Evolutionary conservation across 2,797 vertebrate genomes (phyloP).

Genomic region (Pangasius mekongensis): DNA sequence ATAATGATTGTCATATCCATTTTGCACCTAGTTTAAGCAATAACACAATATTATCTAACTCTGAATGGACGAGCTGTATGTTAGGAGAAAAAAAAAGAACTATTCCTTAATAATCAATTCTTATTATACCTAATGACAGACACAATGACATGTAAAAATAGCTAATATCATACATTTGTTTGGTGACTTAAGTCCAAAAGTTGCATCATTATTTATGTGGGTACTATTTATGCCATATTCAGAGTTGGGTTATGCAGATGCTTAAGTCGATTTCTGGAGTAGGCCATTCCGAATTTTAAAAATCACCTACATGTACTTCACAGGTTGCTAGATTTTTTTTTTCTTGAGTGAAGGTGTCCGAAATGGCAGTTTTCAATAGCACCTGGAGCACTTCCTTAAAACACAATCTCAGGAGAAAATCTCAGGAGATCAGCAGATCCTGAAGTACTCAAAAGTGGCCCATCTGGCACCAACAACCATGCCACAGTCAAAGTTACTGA

Average conservation of each 20-base stretch:
- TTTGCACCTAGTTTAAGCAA: not conserved
- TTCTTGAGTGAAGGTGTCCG: not conserved
- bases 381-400: not conserved
- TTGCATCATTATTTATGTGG: not conserved
- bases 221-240: not conserved
- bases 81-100: not conserved
- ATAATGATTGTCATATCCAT: constrained; percentile 1
- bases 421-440: not conserved
- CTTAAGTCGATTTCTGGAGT: not conserved
- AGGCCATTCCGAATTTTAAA: not conserved
- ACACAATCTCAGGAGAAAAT: not conserved
- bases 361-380: not conserved
- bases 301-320: not conserved
- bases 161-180: not conserved
- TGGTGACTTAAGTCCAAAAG: not conserved
- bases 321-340: not conserved
- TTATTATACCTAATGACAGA: not conserved
- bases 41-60: not conserved
- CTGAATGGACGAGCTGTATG: not conserved
- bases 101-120: not conserved
- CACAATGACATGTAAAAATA: not conserved
- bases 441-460: not conserved
- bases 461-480: not conserved
- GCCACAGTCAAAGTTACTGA: not conserved
- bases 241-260: not conserved